A percentile compares a stretch with the other conserved stretches of the same genome.
These are phyloP conservation scores for Lasioglossum vierecki DNA, from an alignment of 2,888 invertebrate genomes.

Conservation along the genomic window DNA sequence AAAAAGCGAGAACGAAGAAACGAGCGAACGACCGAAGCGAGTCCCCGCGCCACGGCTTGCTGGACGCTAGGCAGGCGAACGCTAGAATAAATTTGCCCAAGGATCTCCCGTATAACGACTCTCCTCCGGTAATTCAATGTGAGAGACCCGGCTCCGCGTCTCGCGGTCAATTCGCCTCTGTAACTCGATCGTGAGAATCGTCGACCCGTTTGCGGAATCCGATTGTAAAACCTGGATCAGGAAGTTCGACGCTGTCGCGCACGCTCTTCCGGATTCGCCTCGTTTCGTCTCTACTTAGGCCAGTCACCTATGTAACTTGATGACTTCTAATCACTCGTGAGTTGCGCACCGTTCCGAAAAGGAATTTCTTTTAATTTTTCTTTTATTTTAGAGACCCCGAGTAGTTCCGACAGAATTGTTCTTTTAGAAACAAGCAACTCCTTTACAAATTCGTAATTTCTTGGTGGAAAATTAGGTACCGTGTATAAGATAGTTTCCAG, in stretches of 20 bases:
- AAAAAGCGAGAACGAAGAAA: conserved; percentile 34
- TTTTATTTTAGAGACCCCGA: too few relatives aligned
- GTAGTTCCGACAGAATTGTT: too few relatives aligned
- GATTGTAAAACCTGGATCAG: conserved; percentile 25
- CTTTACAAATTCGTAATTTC: too few relatives aligned
- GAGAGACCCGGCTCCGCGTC: neutral
- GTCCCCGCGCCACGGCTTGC: neutral
- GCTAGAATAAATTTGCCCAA: conserved; percentile 54
- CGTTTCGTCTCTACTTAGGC: neutral
- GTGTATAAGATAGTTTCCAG: too few relatives aligned
- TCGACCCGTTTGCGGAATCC: conserved; percentile 15
- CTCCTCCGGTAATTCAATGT: conserved; percentile 20
- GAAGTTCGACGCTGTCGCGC: conserved; percentile 6
- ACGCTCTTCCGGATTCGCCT: neutral
- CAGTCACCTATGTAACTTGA: neutral
- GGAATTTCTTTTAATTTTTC: neutral
- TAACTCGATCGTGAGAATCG: conserved; percentile 40
- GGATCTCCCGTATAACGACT: conserved; percentile 35
- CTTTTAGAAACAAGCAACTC: too few relatives aligned
- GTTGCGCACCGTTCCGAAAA: neutral
- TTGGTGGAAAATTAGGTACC: too few relatives aligned
- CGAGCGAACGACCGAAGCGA: neutral
- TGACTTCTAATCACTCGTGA: neutral
- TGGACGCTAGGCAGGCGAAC: conserved; percentile 48
- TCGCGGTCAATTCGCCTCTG: conserved; percentile 14